phyloP scores from a whole-genome alignment of 2,113 vertebrate species.

The Lagopus muta region DNA sequence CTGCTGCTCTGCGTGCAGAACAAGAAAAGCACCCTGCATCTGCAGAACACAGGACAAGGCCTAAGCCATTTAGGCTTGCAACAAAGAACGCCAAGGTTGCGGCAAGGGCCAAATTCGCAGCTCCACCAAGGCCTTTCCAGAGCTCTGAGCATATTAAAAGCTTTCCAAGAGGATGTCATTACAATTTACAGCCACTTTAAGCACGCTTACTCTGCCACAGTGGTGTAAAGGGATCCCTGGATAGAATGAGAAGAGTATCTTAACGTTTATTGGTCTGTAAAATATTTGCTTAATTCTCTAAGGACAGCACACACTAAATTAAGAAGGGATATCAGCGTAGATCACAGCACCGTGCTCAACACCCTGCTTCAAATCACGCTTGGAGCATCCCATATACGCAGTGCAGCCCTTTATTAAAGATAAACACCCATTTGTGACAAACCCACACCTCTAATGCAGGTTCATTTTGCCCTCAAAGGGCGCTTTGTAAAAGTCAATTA shows the following conservation, averaged over 20 bases:
- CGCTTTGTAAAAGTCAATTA: background rate
- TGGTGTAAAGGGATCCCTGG: background rate
- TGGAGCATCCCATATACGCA: background rate
- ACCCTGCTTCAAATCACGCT: background rate
- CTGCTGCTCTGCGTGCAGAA: accelerated
- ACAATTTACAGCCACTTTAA: background rate
- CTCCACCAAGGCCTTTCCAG: background rate
- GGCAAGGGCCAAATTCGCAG: accelerated
- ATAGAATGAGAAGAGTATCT: background rate
- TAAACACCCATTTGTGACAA: background rate
- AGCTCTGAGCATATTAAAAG: accelerated
- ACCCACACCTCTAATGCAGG: accelerated
- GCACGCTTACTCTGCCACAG: accelerated
- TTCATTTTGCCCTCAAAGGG: accelerated
- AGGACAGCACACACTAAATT: background rate
- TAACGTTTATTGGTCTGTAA: background rate
- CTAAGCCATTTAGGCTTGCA: accelerated
- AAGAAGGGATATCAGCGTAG: accelerated
- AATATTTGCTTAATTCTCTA: background rate
- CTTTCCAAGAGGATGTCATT: background rate
- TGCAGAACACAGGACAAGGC: accelerated
- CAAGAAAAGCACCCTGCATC: accelerated
- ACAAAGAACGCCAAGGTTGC: accelerated
- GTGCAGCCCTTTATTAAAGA: background rate
- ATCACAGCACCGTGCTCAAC: background rate